These are phyloP conservation scores for Armadillidium nasatum DNA, from an alignment of 1,140 invertebrate species.

Conservation along the genomic window DNA sequence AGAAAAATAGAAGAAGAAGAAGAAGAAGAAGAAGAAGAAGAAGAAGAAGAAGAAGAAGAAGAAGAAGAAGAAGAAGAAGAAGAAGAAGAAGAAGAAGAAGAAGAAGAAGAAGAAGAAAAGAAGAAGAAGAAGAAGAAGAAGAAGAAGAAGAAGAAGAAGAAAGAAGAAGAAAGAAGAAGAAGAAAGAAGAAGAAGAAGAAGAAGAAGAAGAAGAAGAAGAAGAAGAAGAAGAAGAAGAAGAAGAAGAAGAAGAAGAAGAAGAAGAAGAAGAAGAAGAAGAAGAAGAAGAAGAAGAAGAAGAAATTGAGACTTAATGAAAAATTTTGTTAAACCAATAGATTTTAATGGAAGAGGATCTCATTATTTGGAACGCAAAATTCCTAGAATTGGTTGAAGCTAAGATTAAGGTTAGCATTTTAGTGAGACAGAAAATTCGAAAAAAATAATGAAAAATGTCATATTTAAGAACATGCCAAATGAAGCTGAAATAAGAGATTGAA, in stretches of 20 bases:
- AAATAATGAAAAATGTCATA: no score
- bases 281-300: slow-evolving; percentile 9
- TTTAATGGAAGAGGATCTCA: no score
- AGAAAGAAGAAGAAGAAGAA: slow-evolving; percentile 9
- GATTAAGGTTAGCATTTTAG: no score
- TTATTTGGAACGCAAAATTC: no score
- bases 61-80: slow-evolving; percentile 9
- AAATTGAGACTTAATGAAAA: neutral
- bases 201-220: slow-evolving; percentile 9
- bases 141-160: slow-evolving; percentile 9
- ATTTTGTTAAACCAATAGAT: no score
- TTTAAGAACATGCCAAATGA: no score
- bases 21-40: no score
- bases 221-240: slow-evolving; percentile 9
- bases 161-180: no score
- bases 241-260: slow-evolving; percentile 9
- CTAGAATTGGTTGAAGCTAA: no score
- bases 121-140: slow-evolving; percentile 10
- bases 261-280: slow-evolving; percentile 9
- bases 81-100: slow-evolving; percentile 9
- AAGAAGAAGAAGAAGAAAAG: slow-evolving; percentile 9
- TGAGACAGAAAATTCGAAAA: no score
- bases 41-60: slow-evolving; percentile 9
- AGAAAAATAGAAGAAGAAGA: no score
- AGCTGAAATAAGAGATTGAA: no score